Evolutionary conservation across 2,888 invertebrate species (phyloP), one percentile per base, ranked within the genome.

Genomic region (Agrotis exclamationis): DNA sequence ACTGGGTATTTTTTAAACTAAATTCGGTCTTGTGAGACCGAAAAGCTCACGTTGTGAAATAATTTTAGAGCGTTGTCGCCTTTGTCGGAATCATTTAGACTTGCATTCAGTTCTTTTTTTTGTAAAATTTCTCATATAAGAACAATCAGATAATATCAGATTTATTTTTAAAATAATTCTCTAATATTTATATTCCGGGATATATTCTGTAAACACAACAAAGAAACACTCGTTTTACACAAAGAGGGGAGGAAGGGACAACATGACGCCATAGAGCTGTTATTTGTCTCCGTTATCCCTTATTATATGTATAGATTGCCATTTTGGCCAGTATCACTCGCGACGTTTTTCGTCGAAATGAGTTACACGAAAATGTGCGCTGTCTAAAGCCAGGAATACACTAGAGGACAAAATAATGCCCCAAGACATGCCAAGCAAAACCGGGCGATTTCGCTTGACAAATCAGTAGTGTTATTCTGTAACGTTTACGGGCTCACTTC

Each of bases 211-310:
- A 54, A 63, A 69, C 57, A 50, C 11, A 45, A 45, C 76, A 57
- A 50, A 56, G 45, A 56, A 20, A 18, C n/a, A 75, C 50, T 72
- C 56, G 9, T 79, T 68, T 71, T 53, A 71, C 66, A 70, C 33
- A 53, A 72, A 59, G 45, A 51, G 28, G 28, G 58, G 63, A 70
- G 45, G 69, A 71, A 75, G 53, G 78, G 73, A 71, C 75, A 74
- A 75, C 64, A 63, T 73, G 84, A 80, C 77, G 75, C 75, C 81
- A 74, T 68, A 63, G 56, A 67, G 68, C 47, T 56, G 75, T 78
- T 83, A 78, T 81, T 75, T 74, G 57, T 83, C 66, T 76, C 69
- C 62, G 70, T 80, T 82, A 75, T 78, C 75, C 84, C 69, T 77
- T 77, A 72, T 80, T 77, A 82, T 77, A n/a, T n/a, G n/a, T n/a